Evolutionary conservation across 2,888 invertebrate species (phyloP).

Genomic region (Buathra laborator): DNA sequence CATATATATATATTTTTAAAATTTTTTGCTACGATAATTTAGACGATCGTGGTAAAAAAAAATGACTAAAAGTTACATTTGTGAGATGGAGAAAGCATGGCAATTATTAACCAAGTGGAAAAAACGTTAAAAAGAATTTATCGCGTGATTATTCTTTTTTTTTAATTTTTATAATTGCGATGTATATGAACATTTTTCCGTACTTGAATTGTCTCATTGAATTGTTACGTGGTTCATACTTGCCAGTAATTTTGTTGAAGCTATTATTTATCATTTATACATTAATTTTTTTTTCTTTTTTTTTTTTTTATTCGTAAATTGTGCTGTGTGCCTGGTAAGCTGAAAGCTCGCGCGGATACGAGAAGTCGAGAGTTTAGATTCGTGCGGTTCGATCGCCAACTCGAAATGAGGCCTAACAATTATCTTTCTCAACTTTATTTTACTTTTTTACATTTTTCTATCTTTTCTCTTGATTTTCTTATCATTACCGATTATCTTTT

Average conservation of each 20-base stretch:
- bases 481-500: neutral
- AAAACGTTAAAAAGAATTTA: constrained; percentile 35
- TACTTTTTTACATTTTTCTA: constrained; percentile 19
- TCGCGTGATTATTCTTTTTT: neutral
- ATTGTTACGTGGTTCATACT: constrained; percentile 65
- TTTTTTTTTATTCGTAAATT: constrained; percentile 36
- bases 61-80: constrained; percentile 62
- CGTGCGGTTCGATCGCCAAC: constrained; percentile 69
- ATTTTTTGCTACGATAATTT: constrained; percentile 43
- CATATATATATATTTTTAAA: constrained; percentile 1
- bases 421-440: constrained; percentile 3
- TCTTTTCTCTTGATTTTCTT: constrained; percentile 6
- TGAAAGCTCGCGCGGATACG: constrained; percentile 69
- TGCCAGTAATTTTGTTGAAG: constrained; percentile 66
- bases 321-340: constrained; percentile 71
- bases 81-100: constrained; percentile 67
- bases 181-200: neutral
- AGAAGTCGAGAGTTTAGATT: constrained; percentile 70
- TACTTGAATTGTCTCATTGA: neutral
- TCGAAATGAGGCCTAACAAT: constrained; percentile 49
- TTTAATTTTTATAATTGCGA: constrained; percentile 2
- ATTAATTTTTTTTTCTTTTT: neutral
- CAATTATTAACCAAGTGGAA: constrained; percentile 64
- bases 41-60: constrained; percentile 67
- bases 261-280: constrained; percentile 39